Base-by-base conservation (phyloP, 2,797 vertebrate genomes). In the Denticeps clupeoides region DNA sequence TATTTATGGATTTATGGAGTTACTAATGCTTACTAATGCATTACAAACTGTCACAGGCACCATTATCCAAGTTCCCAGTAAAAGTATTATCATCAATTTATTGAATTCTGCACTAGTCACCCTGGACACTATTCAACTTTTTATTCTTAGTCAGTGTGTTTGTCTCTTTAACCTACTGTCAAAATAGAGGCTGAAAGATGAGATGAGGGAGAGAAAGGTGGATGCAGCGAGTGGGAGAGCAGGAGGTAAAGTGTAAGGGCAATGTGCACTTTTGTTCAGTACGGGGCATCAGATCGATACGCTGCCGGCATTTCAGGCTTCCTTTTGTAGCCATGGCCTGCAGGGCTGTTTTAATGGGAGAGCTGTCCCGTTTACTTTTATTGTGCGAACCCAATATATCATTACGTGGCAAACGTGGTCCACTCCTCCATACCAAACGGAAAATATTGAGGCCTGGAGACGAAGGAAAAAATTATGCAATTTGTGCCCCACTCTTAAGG, bases 331-430 rank as follows among this genome's bases (percentile, higher is more conserved):
- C 42, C 60, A 41, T 66, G 58, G 70, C 65, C 74, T 67, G 68
- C 56, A 68, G 63, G 42, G 51, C 60, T 70, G 72, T 79, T 72
- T 80, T 77, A 81, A 77, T 72, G 62, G 69, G 53, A 71, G 54
- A 67, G 57, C 59, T 56, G 64, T 73, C 70, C 72, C 64, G 65
- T 80, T 80, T 73, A 69, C 57, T 69, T 75, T 74, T 72, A 75
- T 67, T 69, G 63, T 73, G 59, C 63, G 57, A 64, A 71, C 62
- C 67, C 51, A 62, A 74, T 78, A 71, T 77, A 78, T 81, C 74
- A 79, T 75, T 76, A 72, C 65, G 64, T 53, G 58, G 62, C 58
- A 75, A 75, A 75, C 67, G 69, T 59, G 64, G 54, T 63, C 46
- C 53, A 50, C 63, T 70, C 55, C 58, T 53, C 60, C 56, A 56